phyloP scores from a whole-genome alignment of 2,888 invertebrate genomes.

The Ommatoiulus sabulosus region DNA sequence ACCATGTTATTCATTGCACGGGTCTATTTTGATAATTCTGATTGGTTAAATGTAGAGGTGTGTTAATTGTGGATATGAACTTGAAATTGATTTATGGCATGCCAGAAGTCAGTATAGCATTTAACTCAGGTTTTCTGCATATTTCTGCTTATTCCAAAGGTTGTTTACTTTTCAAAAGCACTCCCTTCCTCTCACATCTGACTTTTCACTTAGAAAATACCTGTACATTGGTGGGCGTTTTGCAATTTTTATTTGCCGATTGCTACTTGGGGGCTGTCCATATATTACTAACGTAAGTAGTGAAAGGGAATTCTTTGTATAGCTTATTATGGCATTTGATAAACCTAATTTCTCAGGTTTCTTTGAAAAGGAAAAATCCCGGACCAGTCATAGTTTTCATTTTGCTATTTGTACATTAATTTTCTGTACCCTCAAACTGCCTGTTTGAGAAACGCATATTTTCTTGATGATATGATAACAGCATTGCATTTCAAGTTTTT shows the following conservation, averaged over 20 bases:
- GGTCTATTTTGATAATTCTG: neutral
- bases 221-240: neutral
- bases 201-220: neutral
- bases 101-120: neutral
- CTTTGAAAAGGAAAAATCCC: too few species aligned
- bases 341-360: too few species aligned
- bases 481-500: too few species aligned
- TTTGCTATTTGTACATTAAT: too few species aligned
- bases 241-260: neutral
- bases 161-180: neutral
- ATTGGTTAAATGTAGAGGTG: neutral
- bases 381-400: too few species aligned
- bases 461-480: too few species aligned
- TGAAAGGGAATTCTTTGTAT: neutral
- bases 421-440: too few species aligned
- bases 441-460: too few species aligned
- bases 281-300: neutral
- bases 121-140: neutral
- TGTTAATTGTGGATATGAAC: neutral
- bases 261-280: neutral
- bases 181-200: neutral
- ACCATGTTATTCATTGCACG: neutral
- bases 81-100: neutral
- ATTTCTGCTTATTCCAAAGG: neutral
- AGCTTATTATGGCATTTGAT: too few species aligned